Evolutionary conservation across 2,888 invertebrate species (phyloP).

Genomic region (Anthophora plumipes): DNA sequence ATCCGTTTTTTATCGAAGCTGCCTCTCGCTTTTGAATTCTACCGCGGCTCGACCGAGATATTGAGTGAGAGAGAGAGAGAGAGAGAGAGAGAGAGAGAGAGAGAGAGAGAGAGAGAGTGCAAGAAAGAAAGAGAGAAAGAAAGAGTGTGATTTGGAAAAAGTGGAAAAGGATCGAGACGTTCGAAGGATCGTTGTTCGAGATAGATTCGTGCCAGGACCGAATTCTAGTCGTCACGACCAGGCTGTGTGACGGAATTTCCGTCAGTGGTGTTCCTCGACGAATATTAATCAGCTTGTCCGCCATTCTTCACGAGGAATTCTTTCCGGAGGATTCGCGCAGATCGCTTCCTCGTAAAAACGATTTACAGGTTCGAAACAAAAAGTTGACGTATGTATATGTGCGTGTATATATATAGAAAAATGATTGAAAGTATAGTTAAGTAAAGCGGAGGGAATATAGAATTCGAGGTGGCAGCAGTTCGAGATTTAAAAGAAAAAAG

Average conservation of each 20-base stretch:
- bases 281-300: neutral
- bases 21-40: conserved; percentile 65
- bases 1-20: conserved; percentile 58
- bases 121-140: conserved; percentile 14
- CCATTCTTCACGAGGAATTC: neutral
- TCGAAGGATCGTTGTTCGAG: conserved; percentile 37
- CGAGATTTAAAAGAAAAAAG: too few species aligned
- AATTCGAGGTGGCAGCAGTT: too few species aligned
- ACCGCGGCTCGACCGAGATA: conserved; percentile 53
- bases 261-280: conserved; percentile 33
- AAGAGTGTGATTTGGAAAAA: neutral
- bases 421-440: too few species aligned
- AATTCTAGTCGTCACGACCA: conserved; percentile 62
- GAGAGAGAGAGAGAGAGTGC: conserved; percentile 11
- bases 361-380: too few species aligned
- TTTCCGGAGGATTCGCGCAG: neutral
- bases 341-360: too few species aligned
- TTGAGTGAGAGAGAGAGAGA: conserved; percentile 17
- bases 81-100: neutral
- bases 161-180: conserved; percentile 12
- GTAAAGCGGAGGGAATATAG: too few species aligned
- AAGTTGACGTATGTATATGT: too few species aligned
- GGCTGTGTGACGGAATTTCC: conserved; percentile 68
- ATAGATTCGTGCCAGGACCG: conserved; percentile 58
- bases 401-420: too few species aligned